phyloP scores from a whole-genome alignment of 1,140 invertebrate species.

The Drosophila mayri region DNA sequence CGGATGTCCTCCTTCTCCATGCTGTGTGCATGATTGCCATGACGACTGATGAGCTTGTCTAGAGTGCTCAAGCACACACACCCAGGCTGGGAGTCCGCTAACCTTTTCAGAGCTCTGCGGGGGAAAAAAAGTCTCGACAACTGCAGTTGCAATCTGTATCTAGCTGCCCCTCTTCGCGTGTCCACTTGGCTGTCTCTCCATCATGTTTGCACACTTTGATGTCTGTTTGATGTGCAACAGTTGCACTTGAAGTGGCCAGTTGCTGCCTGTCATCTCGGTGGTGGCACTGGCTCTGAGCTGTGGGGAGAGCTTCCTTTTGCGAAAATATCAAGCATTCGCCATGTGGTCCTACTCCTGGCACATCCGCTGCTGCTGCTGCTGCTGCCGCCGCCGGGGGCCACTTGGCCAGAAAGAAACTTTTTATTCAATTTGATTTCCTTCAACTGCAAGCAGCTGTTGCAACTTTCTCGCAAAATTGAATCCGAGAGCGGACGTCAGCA shows the following conservation, averaged over 20 bases:
- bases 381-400: conserved; percentile 29
- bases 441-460: conserved; percentile 47
- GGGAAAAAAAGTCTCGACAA: conserved; percentile 36
- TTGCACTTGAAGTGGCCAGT: conserved; percentile 66
- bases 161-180: conserved; percentile 42
- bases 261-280: conserved; percentile 36
- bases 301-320: conserved; percentile 31
- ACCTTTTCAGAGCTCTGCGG: conserved; percentile 56
- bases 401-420: conserved; percentile 32
- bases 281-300: background rate
- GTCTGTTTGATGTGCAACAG: conserved; percentile 72
- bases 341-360: conserved; percentile 44
- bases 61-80: conserved; percentile 46
- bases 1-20: conserved; percentile 44
- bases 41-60: conserved; percentile 69
- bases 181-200: conserved; percentile 54
- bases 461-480: conserved; percentile 46
- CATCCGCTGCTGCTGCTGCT: conserved; percentile 15
- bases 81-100: conserved; percentile 29
- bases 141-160: conserved; percentile 44
- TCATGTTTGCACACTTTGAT: conserved; percentile 67
- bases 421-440: conserved; percentile 50
- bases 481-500: conserved; percentile 30
- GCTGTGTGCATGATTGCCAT: conserved; percentile 46
- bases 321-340: conserved; percentile 64